These are phyloP conservation scores for Poicephalus gulielmi DNA, from an alignment of 2,113 vertebrate genomes.

Conservation along the genomic window DNA sequence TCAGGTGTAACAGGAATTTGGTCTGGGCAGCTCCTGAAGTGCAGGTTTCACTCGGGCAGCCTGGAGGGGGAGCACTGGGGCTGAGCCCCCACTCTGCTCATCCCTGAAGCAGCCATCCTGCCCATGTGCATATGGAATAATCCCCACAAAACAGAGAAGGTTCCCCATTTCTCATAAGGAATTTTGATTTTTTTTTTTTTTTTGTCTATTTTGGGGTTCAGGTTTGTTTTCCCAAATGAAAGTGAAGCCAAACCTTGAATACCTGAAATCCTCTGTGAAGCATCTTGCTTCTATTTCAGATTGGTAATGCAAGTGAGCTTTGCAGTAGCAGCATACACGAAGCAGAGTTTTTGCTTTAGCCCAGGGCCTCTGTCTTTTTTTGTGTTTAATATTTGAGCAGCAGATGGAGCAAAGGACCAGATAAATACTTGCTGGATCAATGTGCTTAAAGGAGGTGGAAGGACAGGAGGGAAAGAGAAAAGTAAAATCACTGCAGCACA, in stretches of 20 bases:
- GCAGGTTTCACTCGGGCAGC: background rate
- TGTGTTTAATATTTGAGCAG: conserved; percentile 13
- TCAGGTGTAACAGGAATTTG: accelerated
- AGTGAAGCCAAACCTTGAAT: background rate
- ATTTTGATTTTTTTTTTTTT: background rate
- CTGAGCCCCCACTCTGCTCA: background rate
- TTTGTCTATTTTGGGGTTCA: background rate
- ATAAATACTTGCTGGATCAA: background rate
- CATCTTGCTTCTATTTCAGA: background rate
- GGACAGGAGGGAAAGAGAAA: background rate
- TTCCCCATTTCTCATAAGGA: background rate
- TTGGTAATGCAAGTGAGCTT: background rate
- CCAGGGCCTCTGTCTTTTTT: background rate
- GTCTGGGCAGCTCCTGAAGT: background rate
- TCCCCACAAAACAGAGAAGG: background rate
- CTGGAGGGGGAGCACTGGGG: background rate
- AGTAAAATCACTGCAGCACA: background rate
- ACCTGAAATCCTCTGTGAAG: background rate
- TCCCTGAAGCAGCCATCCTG: background rate
- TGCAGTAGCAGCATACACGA: background rate
- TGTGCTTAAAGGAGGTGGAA: background rate
- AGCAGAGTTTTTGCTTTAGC: background rate
- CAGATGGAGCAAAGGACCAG: conserved; percentile 56
- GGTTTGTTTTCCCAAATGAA: background rate
- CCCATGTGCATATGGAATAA: accelerated